These are phyloP conservation scores for Hypolimnas misippus DNA, from an alignment of 2,888 invertebrate species.

Conservation along the genomic window DNA sequence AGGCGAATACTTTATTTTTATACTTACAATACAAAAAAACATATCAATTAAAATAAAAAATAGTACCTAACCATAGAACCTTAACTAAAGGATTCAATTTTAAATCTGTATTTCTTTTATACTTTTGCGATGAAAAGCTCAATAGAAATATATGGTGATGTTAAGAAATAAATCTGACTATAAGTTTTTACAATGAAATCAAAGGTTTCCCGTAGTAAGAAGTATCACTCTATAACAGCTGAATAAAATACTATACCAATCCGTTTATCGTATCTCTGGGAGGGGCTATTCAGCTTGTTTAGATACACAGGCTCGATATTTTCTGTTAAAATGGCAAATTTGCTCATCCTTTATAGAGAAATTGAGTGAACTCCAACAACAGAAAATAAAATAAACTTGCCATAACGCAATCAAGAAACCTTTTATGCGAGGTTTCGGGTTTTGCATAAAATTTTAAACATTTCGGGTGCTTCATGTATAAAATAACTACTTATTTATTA, in stretches of 20 bases:
- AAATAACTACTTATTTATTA: too few species aligned
- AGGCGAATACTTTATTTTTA: too few species aligned
- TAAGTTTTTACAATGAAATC: too few species aligned
- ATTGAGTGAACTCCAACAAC: constrained; percentile 31
- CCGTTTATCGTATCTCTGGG: constrained; percentile 15
- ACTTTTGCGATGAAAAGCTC: too few species aligned
- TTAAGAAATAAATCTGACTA: too few species aligned
- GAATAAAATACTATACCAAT: constrained; percentile 8
- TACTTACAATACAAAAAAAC: too few species aligned
- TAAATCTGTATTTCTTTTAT: too few species aligned
- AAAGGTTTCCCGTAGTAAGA: background rate
- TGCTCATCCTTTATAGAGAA: constrained; percentile 30
- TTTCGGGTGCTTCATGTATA: background rate
- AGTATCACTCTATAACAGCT: constrained; percentile 8
- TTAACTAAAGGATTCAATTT: too few species aligned
- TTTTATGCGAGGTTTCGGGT: constrained; percentile 14
- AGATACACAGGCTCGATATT: constrained; percentile 18
- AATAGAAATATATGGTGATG: too few species aligned
- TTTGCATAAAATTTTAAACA: constrained; percentile 17
- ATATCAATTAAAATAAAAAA: too few species aligned
- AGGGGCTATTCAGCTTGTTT: constrained; percentile 19
- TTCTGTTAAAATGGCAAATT: constrained; percentile 28
- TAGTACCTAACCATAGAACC: too few species aligned
- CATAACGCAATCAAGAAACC: constrained; percentile 32
- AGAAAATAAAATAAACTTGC: constrained; percentile 35